phyloP scores from a whole-genome alignment of 2,797 vertebrate species.

The Tachyglossus aculeatus region DNA sequence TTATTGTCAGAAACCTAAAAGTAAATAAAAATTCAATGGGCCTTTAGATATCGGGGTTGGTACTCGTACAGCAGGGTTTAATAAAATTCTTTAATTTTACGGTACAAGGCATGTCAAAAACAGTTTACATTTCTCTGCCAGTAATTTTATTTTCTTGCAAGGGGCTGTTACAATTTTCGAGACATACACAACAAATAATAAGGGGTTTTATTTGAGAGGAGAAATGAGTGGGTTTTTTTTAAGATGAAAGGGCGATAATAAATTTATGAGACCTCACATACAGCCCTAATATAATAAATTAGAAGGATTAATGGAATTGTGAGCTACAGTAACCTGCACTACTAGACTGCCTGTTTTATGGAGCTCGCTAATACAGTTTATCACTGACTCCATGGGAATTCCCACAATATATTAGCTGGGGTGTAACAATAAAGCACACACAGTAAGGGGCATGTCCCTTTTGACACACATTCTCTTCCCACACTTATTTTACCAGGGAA shows the following conservation, averaged over 20 bases:
- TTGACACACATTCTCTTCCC: constrained; percentile 94
- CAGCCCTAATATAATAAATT: constrained; percentile 86
- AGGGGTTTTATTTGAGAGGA: constrained; percentile 74
- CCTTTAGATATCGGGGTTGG: constrained; percentile 58
- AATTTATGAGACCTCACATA: constrained; percentile 86
- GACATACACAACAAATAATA: constrained; percentile 81
- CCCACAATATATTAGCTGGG: constrained; percentile 89
- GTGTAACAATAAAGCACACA: constrained; percentile 88
- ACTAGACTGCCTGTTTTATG: constrained; percentile 82
- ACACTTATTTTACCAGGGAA: constrained; percentile 93
- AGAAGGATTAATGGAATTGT: constrained; percentile 84
- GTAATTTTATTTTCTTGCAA: constrained; percentile 81
- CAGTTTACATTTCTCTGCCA: constrained; percentile 76
- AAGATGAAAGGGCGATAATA: constrained; percentile 82
- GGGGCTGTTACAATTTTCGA: constrained; percentile 73
- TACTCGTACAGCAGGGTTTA: constrained; percentile 70
- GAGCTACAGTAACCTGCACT: constrained; percentile 81
- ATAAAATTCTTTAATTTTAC: constrained; percentile 77
- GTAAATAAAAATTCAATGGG: constrained; percentile 75
- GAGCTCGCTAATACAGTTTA: constrained; percentile 85
- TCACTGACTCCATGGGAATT: constrained; percentile 84
- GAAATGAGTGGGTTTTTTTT: constrained; percentile 75
- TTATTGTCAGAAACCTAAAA: constrained; percentile 53
- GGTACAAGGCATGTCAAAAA: constrained; percentile 76
- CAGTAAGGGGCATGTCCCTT: constrained; percentile 89